Percentiles rank a stretch among this genome's conserved stretches.
Evolutionary conservation across 2,888 invertebrate genomes (phyloP).

Genomic region (Liposcelis brunnea): DNA sequence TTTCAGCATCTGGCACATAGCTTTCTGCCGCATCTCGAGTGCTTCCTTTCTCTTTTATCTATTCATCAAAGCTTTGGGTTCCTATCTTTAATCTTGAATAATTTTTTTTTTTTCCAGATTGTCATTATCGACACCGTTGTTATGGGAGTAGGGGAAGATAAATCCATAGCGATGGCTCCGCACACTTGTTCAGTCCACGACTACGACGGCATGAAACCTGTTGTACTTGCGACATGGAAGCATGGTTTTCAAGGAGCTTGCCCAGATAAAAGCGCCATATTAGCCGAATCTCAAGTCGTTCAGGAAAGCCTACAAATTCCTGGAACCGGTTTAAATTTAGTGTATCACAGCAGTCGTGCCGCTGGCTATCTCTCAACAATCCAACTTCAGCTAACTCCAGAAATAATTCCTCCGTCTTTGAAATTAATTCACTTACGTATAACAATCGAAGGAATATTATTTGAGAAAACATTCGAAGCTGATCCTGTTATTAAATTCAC

Average conservation of each 20-base stretch:
- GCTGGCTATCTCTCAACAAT: constrained; percentile 87
- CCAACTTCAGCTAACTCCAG: constrained; percentile 77
- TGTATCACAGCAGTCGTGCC: constrained; percentile 90
- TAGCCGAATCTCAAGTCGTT: constrained; percentile 83
- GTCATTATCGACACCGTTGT: constrained; percentile 79
- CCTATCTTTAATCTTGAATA: no score
- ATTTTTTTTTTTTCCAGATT: no score
- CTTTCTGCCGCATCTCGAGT: no score
- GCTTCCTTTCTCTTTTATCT: no score
- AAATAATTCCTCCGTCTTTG: constrained; percentile 58
- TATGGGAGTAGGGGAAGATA: constrained; percentile 69
- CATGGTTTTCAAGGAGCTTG: constrained; percentile 92
- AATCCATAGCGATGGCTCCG: constrained; percentile 41
- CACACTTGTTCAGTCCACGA: constrained; percentile 77
- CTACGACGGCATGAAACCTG: constrained; percentile 84
- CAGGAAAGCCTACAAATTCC: constrained; percentile 91
- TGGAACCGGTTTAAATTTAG: constrained; percentile 84
- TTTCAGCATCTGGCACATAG: not conserved
- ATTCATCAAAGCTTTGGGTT: no score
- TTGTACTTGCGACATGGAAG: constrained; percentile 85
- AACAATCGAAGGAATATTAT: constrained; percentile 85
- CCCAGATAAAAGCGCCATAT: constrained; percentile 75
- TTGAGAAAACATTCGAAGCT: constrained; percentile 86
- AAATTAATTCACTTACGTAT: constrained; percentile 82
- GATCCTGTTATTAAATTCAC: constrained; percentile 94